A percentile compares a stretch with the other conserved stretches of the same genome.
Conservation (phyloP, 2,888 invertebrate species). For the Ochropacha duplaris region DNA sequence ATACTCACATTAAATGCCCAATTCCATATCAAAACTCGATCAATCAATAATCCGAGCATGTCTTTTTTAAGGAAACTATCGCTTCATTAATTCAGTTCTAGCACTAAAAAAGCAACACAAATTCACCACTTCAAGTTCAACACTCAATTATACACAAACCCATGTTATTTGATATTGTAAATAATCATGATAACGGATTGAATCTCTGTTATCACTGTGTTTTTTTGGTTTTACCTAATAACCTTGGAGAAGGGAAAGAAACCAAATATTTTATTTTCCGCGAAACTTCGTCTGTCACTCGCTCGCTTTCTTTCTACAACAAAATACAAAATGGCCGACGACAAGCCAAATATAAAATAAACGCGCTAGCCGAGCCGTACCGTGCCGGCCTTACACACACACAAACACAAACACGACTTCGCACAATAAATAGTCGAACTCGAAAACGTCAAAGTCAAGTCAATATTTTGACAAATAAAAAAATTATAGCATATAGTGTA, state of each 20-base stretch:
- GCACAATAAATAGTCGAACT: not conserved
- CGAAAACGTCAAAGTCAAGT: not conserved
- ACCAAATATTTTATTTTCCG: slow-evolving; percentile 56
- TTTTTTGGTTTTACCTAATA: too few species aligned
- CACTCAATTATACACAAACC: not conserved
- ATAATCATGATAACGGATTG: not conserved
- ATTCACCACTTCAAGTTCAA: not conserved
- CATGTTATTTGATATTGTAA: not conserved
- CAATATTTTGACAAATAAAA: not conserved
- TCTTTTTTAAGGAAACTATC: not conserved
- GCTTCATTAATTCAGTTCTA: not conserved
- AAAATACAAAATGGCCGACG: slow-evolving; percentile 77
- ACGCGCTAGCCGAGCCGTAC: too few species aligned
- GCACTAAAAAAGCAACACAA: not conserved
- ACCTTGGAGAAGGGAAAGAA: slow-evolving; percentile 24
- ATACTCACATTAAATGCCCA: not conserved
- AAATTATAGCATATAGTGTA: not conserved
- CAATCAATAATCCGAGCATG: not conserved
- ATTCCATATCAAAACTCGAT: not conserved
- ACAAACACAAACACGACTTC: not conserved
- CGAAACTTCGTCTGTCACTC: slow-evolving; percentile 53
- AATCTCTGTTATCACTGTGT: slow-evolving; percentile 11
- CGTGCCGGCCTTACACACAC: not conserved
- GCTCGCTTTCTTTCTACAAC: slow-evolving; percentile 40
- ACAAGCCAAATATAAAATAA: not conserved